A percentile compares a stretch with the other conserved stretches of the same genome.
Evolutionary conservation across 1,140 invertebrate species (phyloP).

Genomic region (Paraescarpia echinospica): DNA sequence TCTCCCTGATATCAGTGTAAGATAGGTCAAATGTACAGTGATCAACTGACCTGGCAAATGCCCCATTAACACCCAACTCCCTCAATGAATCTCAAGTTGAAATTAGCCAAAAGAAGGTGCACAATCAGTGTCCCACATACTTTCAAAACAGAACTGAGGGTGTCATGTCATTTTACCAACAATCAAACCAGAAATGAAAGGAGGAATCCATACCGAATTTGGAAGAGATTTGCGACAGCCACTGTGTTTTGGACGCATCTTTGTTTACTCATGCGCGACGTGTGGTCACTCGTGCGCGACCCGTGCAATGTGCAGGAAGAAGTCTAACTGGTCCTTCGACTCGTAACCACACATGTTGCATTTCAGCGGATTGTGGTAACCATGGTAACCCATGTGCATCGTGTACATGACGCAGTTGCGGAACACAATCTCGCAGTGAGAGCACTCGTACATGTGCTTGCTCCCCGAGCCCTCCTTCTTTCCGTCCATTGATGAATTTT

Average conservation of each 20-base stretch:
- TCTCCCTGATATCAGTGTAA: neutral
- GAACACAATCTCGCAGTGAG: constrained; percentile 87
- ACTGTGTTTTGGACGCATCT: neutral
- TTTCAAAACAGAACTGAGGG: neutral
- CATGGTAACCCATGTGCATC: constrained; percentile 96
- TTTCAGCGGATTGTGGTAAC: constrained; percentile 83
- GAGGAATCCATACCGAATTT: neutral
- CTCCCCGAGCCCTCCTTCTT: neutral
- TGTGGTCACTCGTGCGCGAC: constrained; percentile 68
- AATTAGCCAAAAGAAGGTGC: neutral
- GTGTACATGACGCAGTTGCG: constrained; percentile 88
- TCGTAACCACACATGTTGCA: constrained; percentile 92
- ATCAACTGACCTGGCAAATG: neutral
- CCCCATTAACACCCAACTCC: no score
- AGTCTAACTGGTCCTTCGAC: constrained; percentile 79
- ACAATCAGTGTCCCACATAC: no score
- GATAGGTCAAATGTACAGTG: neutral
- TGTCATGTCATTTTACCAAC: neutral
- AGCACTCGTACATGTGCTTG: constrained; percentile 68
- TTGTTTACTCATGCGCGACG: no score
- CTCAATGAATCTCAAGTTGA: neutral
- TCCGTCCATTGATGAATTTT: neutral
- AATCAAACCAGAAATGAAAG: neutral
- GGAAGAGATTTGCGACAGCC: neutral
- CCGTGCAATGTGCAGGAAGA: constrained; percentile 88